Evolutionary conservation across 2,113 vertebrate genomes (phyloP).

Genomic region (Trochalopteron elliotii): DNA sequence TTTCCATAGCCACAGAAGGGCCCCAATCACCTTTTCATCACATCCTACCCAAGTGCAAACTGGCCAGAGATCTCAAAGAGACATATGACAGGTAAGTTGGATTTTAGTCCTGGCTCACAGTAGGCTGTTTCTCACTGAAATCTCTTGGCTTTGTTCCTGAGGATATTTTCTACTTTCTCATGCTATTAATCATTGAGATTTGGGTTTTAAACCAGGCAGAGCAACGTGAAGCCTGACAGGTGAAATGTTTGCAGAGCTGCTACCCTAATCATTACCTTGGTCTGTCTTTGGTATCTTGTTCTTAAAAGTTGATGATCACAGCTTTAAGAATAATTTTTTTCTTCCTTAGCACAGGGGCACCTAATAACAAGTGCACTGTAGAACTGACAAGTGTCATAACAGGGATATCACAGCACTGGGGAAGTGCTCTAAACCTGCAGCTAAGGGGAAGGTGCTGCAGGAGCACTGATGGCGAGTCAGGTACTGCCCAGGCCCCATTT

Average conservation of each 20-base stretch:
- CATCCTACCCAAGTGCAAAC: conserved; percentile 96
- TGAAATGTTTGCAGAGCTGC: not conserved
- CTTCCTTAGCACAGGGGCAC: not conserved
- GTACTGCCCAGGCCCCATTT: not conserved
- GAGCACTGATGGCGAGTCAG: not conserved
- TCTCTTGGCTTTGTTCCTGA: not conserved
- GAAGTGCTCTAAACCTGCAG: not conserved
- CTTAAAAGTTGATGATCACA: not conserved
- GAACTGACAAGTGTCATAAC: not conserved
- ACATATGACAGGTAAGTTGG: conserved; percentile 89
- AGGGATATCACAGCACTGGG: not conserved
- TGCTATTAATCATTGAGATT: not conserved
- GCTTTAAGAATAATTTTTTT: not conserved
- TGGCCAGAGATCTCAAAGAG: conserved; percentile 95
- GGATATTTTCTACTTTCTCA: not conserved
- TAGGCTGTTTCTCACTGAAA: not conserved
- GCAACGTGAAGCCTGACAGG: not conserved
- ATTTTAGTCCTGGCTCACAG: not conserved
- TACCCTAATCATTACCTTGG: not conserved
- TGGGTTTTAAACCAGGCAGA: not conserved
- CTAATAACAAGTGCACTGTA: not conserved
- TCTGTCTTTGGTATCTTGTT: not conserved
- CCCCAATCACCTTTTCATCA: conserved; percentile 95
- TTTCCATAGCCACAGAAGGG: conserved; percentile 77
- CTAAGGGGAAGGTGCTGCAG: not conserved